Conservation (phyloP, 2,113 vertebrate species). For the Abramis brama region DNA sequence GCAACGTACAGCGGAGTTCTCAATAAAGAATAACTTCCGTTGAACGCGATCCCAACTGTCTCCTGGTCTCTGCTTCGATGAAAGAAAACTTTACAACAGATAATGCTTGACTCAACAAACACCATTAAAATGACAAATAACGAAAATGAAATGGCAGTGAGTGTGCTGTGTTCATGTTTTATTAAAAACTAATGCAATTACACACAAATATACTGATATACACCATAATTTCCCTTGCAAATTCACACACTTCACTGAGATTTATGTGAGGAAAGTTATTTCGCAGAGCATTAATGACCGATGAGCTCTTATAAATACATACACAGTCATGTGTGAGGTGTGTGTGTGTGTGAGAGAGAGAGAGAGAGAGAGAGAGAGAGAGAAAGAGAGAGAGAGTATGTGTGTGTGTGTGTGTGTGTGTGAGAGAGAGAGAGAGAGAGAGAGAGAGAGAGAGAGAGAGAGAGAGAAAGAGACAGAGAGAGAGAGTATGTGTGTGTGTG, state of each 20-base stretch:
- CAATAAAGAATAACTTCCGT: too few relatives aligned
- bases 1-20: too few relatives aligned
- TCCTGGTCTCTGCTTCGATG: too few relatives aligned
- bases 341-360: not conserved
- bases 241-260: conserved; percentile 6
- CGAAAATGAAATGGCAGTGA: not conserved
- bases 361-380: too few relatives aligned
- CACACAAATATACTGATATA: not conserved
- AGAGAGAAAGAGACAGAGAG: too few relatives aligned
- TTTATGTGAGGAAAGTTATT: not conserved
- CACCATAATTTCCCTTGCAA: conserved; percentile 17
- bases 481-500: not conserved
- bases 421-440: too few relatives aligned
- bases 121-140: conserved; percentile 18
- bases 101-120: not conserved
- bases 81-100: too few relatives aligned
- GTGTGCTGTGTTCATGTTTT: conserved; percentile 17
- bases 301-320: conserved; percentile 32
- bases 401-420: conserved; percentile 13
- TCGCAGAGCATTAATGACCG: not conserved
- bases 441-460: too few relatives aligned
- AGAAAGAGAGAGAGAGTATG: not conserved
- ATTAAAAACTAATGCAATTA: conserved; percentile 31
- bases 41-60: too few relatives aligned
- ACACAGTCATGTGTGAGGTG: conserved; percentile 22